Percentiles rank a stretch among this genome's conserved stretches.
Conservation (phyloP, 2,888 invertebrate species). For the Hypercompe scribonia region DNA sequence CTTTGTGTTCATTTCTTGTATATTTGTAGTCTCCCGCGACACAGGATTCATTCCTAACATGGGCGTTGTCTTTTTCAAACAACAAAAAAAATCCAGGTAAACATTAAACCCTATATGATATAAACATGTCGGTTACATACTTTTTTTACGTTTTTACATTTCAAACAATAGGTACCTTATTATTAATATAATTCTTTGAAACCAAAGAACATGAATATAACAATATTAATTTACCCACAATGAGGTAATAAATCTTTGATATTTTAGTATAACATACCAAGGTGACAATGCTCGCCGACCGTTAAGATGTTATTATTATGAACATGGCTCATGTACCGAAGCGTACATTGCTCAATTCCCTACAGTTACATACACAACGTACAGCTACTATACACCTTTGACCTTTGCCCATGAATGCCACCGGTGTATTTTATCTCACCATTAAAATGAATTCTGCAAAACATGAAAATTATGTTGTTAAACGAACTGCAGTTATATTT, state of each 20-base stretch:
- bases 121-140: too few species aligned
- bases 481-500: conserved; percentile 9
- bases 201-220: neutral
- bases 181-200: neutral
- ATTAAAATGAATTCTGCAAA: conserved; percentile 34
- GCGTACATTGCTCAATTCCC: conserved; percentile 42
- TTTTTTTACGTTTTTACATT: neutral
- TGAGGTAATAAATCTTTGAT: conserved; percentile 6
- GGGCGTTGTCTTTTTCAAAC: too few species aligned
- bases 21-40: too few species aligned
- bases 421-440: conserved; percentile 45
- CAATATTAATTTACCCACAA: neutral
- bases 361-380: conserved; percentile 33
- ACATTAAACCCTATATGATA: neutral
- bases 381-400: conserved; percentile 46
- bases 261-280: conserved; percentile 25
- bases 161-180: neutral
- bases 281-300: conserved; percentile 24
- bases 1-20: too few species aligned
- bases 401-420: conserved; percentile 59
- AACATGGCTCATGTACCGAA: conserved; percentile 34
- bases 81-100: too few species aligned
- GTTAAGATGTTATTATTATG: conserved; percentile 51
- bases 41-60: too few species aligned
- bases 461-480: conserved; percentile 11